Evolutionary conservation across 2,113 vertebrate genomes (phyloP).

Genomic region (Malaclemys terrapin): DNA sequence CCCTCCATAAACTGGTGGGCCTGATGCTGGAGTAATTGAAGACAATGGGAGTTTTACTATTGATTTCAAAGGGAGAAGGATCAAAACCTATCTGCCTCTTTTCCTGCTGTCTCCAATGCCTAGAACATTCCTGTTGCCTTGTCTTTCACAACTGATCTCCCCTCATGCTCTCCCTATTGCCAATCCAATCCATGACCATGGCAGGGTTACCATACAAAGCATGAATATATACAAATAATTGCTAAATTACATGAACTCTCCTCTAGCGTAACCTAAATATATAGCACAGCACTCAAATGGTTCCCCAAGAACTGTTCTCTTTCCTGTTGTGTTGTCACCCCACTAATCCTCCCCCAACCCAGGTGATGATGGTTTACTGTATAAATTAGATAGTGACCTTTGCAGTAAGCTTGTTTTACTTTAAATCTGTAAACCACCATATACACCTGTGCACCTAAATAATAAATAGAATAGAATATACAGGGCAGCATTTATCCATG

Average conservation of each 20-base stretch:
- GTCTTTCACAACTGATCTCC: not conserved
- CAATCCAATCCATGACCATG: not conserved
- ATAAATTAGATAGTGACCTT: not conserved
- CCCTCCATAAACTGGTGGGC: not conserved
- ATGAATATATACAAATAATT: not conserved
- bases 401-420: not conserved
- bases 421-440: not conserved
- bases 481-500: not conserved
- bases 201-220: not conserved
- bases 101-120: not conserved
- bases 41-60: rapidly evolving
- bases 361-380: not conserved
- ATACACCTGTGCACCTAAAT: not conserved
- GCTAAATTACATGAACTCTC: not conserved
- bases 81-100: rapidly evolving
- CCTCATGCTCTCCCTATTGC: not conserved
- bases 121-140: not conserved
- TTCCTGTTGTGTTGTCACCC: not conserved
- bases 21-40: not conserved
- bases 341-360: not conserved
- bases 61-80: not conserved
- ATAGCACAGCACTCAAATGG: not conserved
- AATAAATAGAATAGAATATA: not conserved
- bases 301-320: not conserved
- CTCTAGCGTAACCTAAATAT: not conserved